Evolutionary conservation across 2,888 invertebrate genomes (phyloP).

Genomic region (Macaria notata): DNA sequence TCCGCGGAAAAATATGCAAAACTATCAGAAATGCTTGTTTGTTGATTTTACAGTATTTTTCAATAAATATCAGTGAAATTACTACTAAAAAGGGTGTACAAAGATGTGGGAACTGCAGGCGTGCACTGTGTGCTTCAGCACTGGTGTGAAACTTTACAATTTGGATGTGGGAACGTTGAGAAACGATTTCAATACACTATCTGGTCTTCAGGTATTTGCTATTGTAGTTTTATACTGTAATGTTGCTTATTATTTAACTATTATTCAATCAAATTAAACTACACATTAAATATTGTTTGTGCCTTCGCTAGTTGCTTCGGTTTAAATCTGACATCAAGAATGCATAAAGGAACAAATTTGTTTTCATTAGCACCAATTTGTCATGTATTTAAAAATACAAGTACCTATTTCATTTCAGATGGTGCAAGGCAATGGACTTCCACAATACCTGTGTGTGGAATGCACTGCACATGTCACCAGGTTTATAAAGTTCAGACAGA

Average conservation of each 20-base stretch:
- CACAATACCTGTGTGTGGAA: constrained; percentile 63
- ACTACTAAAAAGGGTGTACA: too few relatives aligned
- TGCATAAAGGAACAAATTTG: too few relatives aligned
- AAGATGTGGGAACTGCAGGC: constrained; percentile 61
- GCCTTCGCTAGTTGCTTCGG: too few relatives aligned
- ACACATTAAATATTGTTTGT: too few relatives aligned
- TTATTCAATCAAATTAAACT: too few relatives aligned
- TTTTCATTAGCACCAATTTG: too few relatives aligned
- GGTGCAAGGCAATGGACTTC: constrained; percentile 52
- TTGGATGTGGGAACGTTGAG: constrained; percentile 57
- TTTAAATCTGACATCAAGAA: too few relatives aligned
- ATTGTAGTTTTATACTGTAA: constrained; percentile 1
- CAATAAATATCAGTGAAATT: too few relatives aligned
- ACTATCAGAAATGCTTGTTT: too few relatives aligned
- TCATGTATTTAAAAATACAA: too few relatives aligned
- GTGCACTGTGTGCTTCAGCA: constrained; percentile 65
- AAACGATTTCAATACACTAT: constrained; percentile 56
- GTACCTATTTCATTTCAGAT: constrained; percentile 42
- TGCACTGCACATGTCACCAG: constrained; percentile 56
- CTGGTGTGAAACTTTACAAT: constrained; percentile 54
- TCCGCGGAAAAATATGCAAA: too few relatives aligned
- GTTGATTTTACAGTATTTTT: too few relatives aligned
- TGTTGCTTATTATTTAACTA: constrained; percentile 17
- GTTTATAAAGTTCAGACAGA: constrained; percentile 59
- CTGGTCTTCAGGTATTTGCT: constrained; percentile 59